These are phyloP conservation scores for Nyctibius grandis DNA, from an alignment of 2,797 vertebrate species.

Conservation along the genomic window DNA sequence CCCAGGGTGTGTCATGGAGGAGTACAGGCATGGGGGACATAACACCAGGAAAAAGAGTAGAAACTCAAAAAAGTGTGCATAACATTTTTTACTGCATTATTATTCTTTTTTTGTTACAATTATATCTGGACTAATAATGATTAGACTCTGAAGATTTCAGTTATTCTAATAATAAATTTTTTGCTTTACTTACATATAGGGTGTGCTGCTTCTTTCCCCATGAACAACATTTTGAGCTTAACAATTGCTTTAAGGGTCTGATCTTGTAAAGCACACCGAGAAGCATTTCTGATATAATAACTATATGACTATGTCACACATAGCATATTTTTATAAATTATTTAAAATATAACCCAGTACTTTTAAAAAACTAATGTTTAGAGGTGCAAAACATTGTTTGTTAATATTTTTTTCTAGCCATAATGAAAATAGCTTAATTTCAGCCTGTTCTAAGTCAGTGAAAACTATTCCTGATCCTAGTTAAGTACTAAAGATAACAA, in stretches of 20 bases:
- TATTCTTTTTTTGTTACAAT: not conserved
- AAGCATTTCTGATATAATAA: not conserved
- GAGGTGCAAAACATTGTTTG: rapidly evolving
- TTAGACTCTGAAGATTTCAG: not conserved
- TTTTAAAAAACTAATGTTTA: not conserved
- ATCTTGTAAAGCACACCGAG: not conserved
- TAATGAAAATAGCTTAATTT: not conserved
- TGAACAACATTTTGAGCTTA: not conserved
- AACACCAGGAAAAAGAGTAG: not conserved
- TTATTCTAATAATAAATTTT: not conserved
- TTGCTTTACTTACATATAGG: not conserved
- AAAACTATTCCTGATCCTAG: not conserved
- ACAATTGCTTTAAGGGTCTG: not conserved
- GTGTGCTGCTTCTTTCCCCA: not conserved
- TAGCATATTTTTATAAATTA: not conserved
- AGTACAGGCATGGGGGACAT: rapidly evolving
- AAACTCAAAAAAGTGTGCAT: not conserved
- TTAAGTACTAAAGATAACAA: not conserved
- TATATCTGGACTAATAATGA: not conserved
- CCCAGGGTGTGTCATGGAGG: not conserved
- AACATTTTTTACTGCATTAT: not conserved
- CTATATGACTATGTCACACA: not conserved
- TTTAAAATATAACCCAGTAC: not conserved
- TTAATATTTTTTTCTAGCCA: not conserved
- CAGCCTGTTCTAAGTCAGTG: not conserved